Percentiles rank a stretch among this genome's conserved stretches.
phyloP scores from a whole-genome alignment of 1,140 invertebrate species.

The Dendrolimus punctatus region DNA sequence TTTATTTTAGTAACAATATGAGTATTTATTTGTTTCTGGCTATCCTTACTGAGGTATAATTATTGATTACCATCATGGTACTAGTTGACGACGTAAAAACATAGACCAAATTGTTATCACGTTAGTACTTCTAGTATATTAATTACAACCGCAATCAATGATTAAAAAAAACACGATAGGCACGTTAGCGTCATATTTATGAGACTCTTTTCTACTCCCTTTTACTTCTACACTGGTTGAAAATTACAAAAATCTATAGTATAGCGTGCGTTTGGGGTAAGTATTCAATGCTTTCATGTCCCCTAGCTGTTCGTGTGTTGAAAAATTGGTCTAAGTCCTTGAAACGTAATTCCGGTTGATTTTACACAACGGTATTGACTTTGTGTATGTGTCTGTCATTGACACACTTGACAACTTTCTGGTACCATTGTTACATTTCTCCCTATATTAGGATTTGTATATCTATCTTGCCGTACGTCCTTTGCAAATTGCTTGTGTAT shows the following conservation, averaged over 20 bases:
- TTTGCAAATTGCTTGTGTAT: background rate
- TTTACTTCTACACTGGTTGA: background rate
- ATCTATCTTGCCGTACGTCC: conserved; percentile 1
- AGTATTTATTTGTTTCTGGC: too few relatives aligned
- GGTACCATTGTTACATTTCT: background rate
- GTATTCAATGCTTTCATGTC: conserved; percentile 19
- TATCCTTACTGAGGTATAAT: too few relatives aligned
- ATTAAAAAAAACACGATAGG: too few relatives aligned
- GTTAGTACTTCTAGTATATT: too few relatives aligned
- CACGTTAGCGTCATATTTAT: conserved; percentile 1
- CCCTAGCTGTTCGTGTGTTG: conserved; percentile 7
- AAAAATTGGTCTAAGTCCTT: conserved; percentile 15
- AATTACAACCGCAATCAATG: too few relatives aligned
- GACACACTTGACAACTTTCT: conserved; percentile 17
- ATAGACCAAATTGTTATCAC: too few relatives aligned
- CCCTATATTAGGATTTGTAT: background rate
- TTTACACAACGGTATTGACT: conserved; percentile 12
- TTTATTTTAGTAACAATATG: too few relatives aligned
- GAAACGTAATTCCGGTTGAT: conserved; percentile 23
- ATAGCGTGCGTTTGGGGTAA: conserved; percentile 1
- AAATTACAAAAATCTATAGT: background rate
- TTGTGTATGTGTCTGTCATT: conserved; percentile 24
- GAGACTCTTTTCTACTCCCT: conserved; percentile 1
- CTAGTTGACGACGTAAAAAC: too few relatives aligned
- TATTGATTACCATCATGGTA: too few relatives aligned